These are phyloP conservation scores for Marmota flaviventris DNA, from an alignment of 2,113 vertebrate genomes.

Conservation along the genomic window DNA sequence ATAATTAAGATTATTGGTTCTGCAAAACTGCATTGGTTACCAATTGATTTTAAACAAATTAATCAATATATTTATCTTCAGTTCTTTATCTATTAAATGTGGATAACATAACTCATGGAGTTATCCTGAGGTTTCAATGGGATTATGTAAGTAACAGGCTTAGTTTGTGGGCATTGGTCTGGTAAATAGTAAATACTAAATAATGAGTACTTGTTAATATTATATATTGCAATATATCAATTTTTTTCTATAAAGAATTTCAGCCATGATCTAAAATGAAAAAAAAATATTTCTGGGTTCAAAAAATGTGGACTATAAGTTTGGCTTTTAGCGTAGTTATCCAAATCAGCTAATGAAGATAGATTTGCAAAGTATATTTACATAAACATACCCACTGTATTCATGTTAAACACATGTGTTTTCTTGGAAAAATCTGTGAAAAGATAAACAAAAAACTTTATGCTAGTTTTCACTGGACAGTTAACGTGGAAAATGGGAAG, in stretches of 20 bases:
- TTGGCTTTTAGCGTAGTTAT: not conserved
- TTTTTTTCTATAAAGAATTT: constrained; percentile 7
- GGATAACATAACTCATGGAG: not conserved
- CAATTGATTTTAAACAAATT: not conserved
- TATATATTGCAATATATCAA: not conserved
- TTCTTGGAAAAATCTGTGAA: not conserved
- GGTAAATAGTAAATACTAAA: not conserved
- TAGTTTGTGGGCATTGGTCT: not conserved
- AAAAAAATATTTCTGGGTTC: not conserved
- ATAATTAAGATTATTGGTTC: not conserved
- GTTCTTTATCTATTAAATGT: constrained; percentile 26
- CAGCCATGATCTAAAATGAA: not conserved
- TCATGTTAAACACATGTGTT: not conserved
- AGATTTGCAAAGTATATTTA: not conserved
- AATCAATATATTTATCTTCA: constrained; percentile 26
- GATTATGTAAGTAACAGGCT: not conserved
- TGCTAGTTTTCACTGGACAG: not conserved
- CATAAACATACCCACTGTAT: not conserved
- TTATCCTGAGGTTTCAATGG: not conserved
- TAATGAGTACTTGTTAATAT: not conserved
- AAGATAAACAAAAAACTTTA: not conserved
- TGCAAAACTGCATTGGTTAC: not conserved
- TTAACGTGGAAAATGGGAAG: constrained; percentile 8
- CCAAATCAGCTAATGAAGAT: not conserved
- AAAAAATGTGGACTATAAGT: not conserved